Percentiles rank a stretch among this genome's conserved stretches.
These are phyloP conservation scores for Planococcus citri DNA, from an alignment of 1,140 invertebrate species.

Conservation along the genomic window DNA sequence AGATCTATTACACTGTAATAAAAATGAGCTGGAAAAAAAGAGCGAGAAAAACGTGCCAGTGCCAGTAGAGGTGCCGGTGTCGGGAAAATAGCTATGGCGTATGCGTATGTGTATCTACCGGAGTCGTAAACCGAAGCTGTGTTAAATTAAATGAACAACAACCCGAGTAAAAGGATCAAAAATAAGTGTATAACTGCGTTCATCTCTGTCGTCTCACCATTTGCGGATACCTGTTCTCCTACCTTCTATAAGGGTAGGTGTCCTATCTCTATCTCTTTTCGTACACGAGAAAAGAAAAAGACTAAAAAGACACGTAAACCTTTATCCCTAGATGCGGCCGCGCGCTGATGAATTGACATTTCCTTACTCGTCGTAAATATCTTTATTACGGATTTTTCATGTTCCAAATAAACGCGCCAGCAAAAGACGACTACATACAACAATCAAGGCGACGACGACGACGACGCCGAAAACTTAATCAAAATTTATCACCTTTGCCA, in stretches of 20 bases:
- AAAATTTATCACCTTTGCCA: background rate
- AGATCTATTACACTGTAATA: background rate
- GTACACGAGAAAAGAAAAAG: too few species aligned
- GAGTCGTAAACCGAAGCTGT: background rate
- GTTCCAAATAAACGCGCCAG: background rate
- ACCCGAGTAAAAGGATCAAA: background rate
- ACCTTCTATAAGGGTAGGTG: background rate
- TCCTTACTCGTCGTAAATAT: conserved; percentile 1
- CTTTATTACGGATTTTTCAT: background rate
- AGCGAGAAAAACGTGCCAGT: background rate
- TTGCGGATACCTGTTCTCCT: background rate
- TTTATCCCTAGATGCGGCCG: too few species aligned
- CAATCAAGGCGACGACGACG: too few species aligned
- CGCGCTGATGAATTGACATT: background rate
- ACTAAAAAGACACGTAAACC: too few species aligned
- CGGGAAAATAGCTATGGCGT: too few species aligned
- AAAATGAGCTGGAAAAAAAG: background rate
- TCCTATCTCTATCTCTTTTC: too few species aligned
- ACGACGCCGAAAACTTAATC: conserved; percentile 6
- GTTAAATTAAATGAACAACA: background rate
- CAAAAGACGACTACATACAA: too few species aligned
- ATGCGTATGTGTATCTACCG: background rate
- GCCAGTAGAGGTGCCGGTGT: too few species aligned
- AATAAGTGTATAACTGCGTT: too few species aligned
- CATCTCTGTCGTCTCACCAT: too few species aligned